Percentiles rank a stretch among this genome's conserved stretches.
These are phyloP conservation scores for Cydia splendana DNA, from an alignment of 1,140 invertebrate genomes.

Conservation along the genomic window DNA sequence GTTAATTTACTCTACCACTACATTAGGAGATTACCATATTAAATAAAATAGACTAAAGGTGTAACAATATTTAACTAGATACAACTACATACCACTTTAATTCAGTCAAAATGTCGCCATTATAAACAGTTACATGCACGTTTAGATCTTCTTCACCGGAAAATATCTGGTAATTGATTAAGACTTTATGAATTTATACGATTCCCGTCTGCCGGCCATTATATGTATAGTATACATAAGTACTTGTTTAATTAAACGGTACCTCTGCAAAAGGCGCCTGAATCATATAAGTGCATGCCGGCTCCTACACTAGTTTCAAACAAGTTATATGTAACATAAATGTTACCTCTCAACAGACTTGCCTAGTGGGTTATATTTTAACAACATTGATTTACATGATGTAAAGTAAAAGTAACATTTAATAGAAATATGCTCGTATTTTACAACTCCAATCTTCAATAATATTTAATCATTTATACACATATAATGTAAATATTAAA, in stretches of 20 bases:
- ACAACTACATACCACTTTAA: background rate
- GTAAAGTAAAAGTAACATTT: constrained; percentile 5
- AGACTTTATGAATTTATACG: background rate
- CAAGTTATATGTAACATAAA: background rate
- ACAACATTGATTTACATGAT: background rate
- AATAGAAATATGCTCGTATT: constrained; percentile 3
- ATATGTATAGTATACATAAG: background rate
- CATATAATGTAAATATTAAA: background rate
- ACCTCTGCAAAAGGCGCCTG: background rate
- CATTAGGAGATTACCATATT: background rate
- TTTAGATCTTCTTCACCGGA: background rate
- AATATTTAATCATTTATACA: background rate
- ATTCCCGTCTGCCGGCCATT: background rate
- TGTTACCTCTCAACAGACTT: background rate
- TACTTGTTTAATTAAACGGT: too few relatives aligned
- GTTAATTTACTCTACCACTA: background rate
- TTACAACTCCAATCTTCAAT: constrained; percentile 11
- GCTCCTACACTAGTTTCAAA: background rate
- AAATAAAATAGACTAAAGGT: background rate
- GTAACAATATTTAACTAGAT: constrained; percentile 4
- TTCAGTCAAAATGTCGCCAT: background rate
- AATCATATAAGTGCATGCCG: background rate
- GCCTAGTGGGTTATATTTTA: background rate
- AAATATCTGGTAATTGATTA: background rate
- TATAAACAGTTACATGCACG: background rate